phyloP scores from a whole-genome alignment of 2,113 vertebrate genomes.

The Gopherus evgoodei region DNA sequence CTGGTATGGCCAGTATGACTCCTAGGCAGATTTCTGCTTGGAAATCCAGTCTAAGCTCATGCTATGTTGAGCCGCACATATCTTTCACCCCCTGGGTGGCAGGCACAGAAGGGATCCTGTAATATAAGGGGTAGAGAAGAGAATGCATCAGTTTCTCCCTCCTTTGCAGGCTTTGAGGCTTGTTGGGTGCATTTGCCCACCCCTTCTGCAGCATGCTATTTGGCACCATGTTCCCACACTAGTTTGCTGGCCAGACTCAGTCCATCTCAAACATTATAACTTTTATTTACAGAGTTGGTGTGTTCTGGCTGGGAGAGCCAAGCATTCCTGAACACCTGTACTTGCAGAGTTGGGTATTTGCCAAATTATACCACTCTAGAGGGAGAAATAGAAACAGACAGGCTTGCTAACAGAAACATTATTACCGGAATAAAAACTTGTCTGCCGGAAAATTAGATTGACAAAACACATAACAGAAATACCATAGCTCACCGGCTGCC shows the following conservation, averaged over 20 bases:
- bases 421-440: conserved; percentile 19
- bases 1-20: background rate
- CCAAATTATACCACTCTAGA: background rate
- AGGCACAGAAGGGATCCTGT: background rate
- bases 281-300: background rate
- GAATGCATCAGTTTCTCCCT: background rate
- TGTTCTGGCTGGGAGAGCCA: background rate
- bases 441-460: conserved; percentile 43
- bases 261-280: background rate
- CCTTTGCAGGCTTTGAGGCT: background rate
- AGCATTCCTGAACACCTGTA: background rate
- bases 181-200: rapidly evolving
- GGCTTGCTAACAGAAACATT: background rate
- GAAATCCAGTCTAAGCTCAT: background rate
- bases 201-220: background rate
- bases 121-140: background rate
- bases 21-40: background rate
- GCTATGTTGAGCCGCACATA: background rate
- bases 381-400: conserved; percentile 33
- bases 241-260: background rate
- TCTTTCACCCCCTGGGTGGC: background rate
- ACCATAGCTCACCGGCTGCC: background rate
- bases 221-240: background rate
- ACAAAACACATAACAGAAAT: background rate
- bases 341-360: background rate